phyloP scores from a whole-genome alignment of 2,797 vertebrate genomes.

The Chiroxiphia lanceolata region DNA sequence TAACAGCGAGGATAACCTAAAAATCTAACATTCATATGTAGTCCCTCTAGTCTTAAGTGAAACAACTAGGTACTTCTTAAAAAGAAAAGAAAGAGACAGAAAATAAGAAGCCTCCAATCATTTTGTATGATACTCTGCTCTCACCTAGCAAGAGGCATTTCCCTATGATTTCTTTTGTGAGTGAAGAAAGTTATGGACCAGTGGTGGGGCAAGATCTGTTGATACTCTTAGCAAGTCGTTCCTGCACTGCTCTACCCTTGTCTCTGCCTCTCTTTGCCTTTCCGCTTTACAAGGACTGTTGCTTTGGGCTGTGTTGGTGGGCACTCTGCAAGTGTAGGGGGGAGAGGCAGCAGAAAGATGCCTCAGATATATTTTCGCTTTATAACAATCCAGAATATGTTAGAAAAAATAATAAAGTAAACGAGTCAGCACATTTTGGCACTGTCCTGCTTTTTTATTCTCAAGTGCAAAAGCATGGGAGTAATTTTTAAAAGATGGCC shows the following conservation, averaged over 20 bases:
- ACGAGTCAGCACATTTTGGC: background rate
- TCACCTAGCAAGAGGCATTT: background rate
- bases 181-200: background rate
- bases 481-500: background rate
- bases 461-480: background rate
- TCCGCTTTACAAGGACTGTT: background rate
- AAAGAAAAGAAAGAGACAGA: background rate
- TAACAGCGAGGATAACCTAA: background rate
- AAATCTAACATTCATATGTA: background rate
- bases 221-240: background rate
- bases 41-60: background rate
- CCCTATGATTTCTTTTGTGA: background rate
- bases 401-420: background rate
- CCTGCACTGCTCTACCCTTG: background rate
- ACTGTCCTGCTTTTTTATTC: background rate
- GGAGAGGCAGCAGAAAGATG: background rate
- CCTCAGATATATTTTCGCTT: background rate
- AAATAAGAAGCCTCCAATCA: background rate
- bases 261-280: background rate
- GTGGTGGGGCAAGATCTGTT: background rate
- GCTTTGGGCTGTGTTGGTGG: background rate
- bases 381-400: background rate
- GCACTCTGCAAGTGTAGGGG: background rate
- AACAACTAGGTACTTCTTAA: background rate
- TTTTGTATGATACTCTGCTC: background rate